Percentiles rank a stretch among this genome's conserved stretches.
Conservation (phyloP, 2,113 vertebrate genomes). For the Bucco capensis region DNA sequence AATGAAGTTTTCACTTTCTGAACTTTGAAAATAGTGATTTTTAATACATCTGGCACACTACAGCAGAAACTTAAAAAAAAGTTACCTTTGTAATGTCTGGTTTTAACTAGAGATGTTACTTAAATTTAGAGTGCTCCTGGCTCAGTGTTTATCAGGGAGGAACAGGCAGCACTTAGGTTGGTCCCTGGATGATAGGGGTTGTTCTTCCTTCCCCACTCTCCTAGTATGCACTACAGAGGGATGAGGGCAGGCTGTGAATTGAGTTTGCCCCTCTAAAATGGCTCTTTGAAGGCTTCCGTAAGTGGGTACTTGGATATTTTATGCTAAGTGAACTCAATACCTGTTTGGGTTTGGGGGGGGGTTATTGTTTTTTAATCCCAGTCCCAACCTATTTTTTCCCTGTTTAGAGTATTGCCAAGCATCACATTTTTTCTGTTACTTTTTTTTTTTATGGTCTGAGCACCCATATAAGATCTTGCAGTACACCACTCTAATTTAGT, state of each 20-base stretch:
- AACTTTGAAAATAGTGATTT: not conserved
- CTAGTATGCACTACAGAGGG: not conserved
- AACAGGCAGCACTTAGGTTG: not conserved
- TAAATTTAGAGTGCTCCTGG: not conserved
- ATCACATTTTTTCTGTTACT: fast-evolving
- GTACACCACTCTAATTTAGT: not conserved
- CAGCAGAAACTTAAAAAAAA: not conserved
- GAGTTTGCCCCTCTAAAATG: not conserved
- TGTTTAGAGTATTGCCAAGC: not conserved
- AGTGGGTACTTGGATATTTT: not conserved
- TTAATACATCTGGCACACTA: not conserved
- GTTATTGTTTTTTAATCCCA: not conserved
- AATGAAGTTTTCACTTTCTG: not conserved
- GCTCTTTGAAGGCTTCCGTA: not conserved
- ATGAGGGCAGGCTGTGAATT: not conserved
- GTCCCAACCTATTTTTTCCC: not conserved
- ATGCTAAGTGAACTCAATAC: not conserved
- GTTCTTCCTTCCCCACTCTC: not conserved
- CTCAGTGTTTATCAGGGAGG: not conserved
- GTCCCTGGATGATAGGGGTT: not conserved
- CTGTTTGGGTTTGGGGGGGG: not conserved
- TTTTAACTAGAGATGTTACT: not conserved
- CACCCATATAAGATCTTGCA: not conserved
- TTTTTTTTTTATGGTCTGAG: not conserved
- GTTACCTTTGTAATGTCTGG: not conserved